These are phyloP conservation scores for Larimichthys polyactis DNA, from an alignment of 2,113 vertebrate genomes.

Conservation along the genomic window DNA sequence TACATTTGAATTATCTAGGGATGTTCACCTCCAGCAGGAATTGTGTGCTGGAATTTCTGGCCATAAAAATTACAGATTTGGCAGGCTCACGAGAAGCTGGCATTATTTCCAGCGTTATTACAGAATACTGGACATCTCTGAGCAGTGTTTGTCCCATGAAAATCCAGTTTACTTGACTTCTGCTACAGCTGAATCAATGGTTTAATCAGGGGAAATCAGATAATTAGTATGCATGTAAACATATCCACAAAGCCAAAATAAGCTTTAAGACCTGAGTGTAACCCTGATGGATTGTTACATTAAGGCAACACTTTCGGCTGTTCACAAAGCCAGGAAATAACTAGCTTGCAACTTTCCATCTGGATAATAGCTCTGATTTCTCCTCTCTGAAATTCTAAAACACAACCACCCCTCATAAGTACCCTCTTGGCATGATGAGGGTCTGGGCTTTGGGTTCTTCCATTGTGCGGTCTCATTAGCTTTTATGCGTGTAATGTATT, in stretches of 20 bases:
- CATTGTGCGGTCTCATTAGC: slow-evolving; percentile 51
- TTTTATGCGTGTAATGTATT: slow-evolving; percentile 50
- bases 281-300: neutral
- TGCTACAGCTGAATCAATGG: slow-evolving; percentile 17
- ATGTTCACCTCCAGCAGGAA: neutral
- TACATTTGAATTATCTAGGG: neutral
- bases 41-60: neutral
- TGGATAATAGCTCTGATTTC: slow-evolving; percentile 33
- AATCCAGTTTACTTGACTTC: neutral
- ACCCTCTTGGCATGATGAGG: slow-evolving; percentile 28
- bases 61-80: neutral
- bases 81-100: neutral
- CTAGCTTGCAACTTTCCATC: neutral
- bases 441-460: slow-evolving; percentile 37
- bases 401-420: neutral
- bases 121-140: neutral
- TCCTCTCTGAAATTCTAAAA: slow-evolving; percentile 26
- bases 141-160: neutral
- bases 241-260: slow-evolving; percentile 21
- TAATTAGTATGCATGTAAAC: slow-evolving; percentile 21
- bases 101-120: neutral
- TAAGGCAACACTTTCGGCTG: neutral
- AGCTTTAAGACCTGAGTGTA: neutral
- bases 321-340: slow-evolving; percentile 11
- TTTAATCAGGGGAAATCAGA: slow-evolving; percentile 18